Percentiles rank a stretch among this genome's conserved stretches.
These are phyloP conservation scores for Rhorus exstirpatorius DNA, from an alignment of 2,888 invertebrate species.

Conservation along the genomic window DNA sequence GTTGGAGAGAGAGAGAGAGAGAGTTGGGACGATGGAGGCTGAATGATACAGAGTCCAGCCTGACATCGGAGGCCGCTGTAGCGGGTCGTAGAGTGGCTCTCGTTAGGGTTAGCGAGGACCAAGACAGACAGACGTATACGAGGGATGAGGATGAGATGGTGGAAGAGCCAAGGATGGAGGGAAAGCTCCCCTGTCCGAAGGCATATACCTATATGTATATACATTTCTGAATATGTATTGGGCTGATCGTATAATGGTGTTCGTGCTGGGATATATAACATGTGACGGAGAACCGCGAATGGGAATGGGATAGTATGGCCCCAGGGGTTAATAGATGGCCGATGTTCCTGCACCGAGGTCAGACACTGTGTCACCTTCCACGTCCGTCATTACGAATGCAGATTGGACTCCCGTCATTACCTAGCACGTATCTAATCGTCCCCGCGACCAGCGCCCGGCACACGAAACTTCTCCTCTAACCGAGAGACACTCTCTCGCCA, in stretches of 20 bases:
- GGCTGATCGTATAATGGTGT: conserved; percentile 43
- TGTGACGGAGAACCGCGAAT: conserved; percentile 73
- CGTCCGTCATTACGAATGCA: conserved; percentile 83
- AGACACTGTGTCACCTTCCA: conserved; percentile 82
- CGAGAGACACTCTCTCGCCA: conserved; percentile 14
- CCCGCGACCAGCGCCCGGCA: conserved; percentile 66
- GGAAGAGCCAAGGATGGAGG: conserved; percentile 38
- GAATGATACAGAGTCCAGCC: conserved; percentile 25
- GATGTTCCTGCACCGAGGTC: conserved; percentile 80
- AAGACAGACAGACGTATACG: conserved; percentile 43
- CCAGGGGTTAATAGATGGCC: conserved; percentile 83
- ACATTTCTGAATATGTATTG: conserved; percentile 24
- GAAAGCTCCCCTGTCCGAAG: conserved; percentile 37
- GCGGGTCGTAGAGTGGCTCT: conserved; percentile 72
- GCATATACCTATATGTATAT: neutral
- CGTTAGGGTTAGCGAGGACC: conserved; percentile 66
- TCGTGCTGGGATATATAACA: conserved; percentile 53
- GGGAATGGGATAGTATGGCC: conserved; percentile 73
- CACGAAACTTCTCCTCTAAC: conserved; percentile 76
- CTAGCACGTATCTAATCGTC: conserved; percentile 79
- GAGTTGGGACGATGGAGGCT: conserved; percentile 11
- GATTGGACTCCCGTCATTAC: conserved; percentile 81
- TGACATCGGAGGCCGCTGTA: conserved; percentile 60
- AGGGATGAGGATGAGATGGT: conserved; percentile 33
- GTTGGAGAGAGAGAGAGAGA: neutral